Evolutionary conservation across 2,113 vertebrate species (phyloP).

Genomic region (Crotophaga sulcirostris): DNA sequence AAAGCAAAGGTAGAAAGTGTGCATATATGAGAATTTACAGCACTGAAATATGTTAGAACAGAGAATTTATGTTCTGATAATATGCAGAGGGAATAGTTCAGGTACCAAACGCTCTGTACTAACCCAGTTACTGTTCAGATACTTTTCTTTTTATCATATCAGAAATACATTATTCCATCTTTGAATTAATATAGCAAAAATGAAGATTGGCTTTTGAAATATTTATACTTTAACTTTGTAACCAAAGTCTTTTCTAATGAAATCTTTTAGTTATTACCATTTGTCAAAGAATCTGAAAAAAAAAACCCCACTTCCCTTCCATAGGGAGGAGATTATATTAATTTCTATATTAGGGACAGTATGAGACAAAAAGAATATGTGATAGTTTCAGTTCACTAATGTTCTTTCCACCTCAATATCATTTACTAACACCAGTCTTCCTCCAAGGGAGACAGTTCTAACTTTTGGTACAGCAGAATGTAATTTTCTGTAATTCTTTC

Average conservation of each 20-base stretch:
- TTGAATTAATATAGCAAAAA: neutral
- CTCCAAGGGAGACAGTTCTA: neutral
- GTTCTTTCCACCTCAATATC: neutral
- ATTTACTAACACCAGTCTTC: neutral
- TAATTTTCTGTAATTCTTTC: neutral
- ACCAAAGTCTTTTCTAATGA: neutral
- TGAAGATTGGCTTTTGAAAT: conserved; percentile 5
- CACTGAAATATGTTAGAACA: neutral
- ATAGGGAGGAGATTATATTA: neutral
- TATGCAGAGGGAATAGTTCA: neutral
- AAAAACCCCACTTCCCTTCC: neutral
- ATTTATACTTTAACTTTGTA: conserved; percentile 9
- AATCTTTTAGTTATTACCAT: neutral
- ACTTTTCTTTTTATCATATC: neutral
- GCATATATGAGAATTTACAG: neutral
- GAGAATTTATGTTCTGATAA: neutral
- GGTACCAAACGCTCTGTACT: neutral
- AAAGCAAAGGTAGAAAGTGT: neutral
- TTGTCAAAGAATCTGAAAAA: neutral
- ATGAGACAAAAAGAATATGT: neutral
- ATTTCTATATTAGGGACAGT: neutral
- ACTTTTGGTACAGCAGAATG: neutral
- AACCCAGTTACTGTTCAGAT: neutral
- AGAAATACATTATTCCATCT: neutral
- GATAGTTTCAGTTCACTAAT: neutral